These are phyloP conservation scores for Drosophila sucinea DNA, from an alignment of 1,140 invertebrate genomes.

Conservation along the genomic window DNA sequence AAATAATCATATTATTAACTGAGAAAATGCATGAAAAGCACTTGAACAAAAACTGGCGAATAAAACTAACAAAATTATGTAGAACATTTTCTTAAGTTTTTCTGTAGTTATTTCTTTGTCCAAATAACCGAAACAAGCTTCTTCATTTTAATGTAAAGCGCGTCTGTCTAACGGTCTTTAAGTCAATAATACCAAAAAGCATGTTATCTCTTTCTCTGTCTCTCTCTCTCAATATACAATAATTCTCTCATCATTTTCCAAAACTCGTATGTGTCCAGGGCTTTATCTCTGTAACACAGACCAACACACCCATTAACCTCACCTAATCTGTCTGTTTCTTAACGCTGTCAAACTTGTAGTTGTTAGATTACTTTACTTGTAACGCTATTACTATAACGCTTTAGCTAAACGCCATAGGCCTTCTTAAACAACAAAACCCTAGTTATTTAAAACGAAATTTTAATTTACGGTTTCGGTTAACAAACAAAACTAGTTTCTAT, in stretches of 20 bases:
- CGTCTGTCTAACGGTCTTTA: conserved; percentile 67
- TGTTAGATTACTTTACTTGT: conserved; percentile 5
- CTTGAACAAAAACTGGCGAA: conserved; percentile 73
- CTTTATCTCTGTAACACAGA: not conserved
- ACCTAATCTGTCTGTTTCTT: conserved; percentile 5
- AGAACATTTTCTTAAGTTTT: conserved; percentile 69
- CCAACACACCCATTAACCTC: not conserved
- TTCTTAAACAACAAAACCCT: not conserved
- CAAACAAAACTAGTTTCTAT: conserved; percentile 1
- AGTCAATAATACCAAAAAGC: conserved; percentile 49
- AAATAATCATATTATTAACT: conserved; percentile 40
- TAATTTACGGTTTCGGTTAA: conserved; percentile 30
- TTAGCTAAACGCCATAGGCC: not conserved
- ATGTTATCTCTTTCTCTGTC: conserved; percentile 45
- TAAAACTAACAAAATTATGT: conserved; percentile 62
- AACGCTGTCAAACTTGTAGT: conserved; percentile 2
- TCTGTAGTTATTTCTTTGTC: conserved; percentile 69
- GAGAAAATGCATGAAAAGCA: conserved; percentile 78
- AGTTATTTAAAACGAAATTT: conserved; percentile 15
- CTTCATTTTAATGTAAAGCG: conserved; percentile 60
- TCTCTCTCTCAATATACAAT: conserved; percentile 11
- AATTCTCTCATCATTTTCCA: conserved; percentile 3
- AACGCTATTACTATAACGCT: conserved; percentile 2
- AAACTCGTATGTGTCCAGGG: not conserved
- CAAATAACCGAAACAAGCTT: conserved; percentile 54